Evolutionary conservation across 2,113 vertebrate genomes (phyloP).

Genomic region (Nothoprocta pentlandii): DNA sequence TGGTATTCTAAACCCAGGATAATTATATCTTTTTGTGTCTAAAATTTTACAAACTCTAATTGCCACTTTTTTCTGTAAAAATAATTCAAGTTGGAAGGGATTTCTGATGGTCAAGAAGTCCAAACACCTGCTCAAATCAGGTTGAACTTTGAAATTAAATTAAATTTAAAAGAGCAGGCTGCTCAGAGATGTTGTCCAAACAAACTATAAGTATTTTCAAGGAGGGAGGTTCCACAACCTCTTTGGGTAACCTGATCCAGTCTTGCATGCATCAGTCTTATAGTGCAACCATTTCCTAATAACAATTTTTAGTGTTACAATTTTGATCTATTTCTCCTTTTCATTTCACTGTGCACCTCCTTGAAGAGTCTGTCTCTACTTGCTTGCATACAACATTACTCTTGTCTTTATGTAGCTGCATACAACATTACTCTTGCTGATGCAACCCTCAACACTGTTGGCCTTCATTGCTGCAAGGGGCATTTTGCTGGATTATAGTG

Average conservation of each 20-base stretch:
- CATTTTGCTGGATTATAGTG: not conserved
- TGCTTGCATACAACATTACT: not conserved
- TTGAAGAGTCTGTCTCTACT: not conserved
- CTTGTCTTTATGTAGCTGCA: too few relatives aligned
- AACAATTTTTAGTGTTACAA: not conserved
- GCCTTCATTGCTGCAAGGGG: fast-evolving
- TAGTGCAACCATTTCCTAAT: not conserved
- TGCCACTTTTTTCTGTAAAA: not conserved
- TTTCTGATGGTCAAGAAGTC: not conserved
- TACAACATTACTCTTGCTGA: not conserved
- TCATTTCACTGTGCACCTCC: not conserved
- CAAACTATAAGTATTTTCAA: not conserved
- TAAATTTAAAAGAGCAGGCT: not conserved
- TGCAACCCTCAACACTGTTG: not conserved
- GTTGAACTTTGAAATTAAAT: not conserved
- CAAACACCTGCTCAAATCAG: not conserved
- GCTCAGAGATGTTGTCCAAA: not conserved
- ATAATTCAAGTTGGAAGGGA: not conserved
- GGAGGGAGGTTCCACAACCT: not conserved
- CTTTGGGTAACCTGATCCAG: not conserved
- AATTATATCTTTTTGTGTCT: not conserved
- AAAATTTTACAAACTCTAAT: not conserved
- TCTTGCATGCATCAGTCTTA: not conserved
- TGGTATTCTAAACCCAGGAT: not conserved
- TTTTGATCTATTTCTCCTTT: not conserved